These are phyloP conservation scores for Enhydra lutris DNA, from an alignment of 2,113 vertebrate species.

Conservation along the genomic window DNA sequence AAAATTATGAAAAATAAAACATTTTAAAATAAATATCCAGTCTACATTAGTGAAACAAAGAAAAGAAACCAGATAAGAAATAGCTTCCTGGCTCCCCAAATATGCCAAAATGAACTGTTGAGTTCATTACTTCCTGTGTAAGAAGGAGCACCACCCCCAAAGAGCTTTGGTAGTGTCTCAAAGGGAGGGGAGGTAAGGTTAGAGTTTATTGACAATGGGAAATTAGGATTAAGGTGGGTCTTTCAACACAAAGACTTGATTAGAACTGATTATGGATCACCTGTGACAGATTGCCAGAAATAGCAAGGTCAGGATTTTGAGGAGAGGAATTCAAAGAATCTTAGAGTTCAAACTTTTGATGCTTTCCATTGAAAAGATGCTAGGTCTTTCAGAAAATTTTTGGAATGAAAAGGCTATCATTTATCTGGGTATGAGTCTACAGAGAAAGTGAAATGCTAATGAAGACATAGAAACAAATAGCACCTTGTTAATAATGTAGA, in stretches of 20 bases:
- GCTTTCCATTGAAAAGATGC: not conserved
- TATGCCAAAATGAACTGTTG: not conserved
- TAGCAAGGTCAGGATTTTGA: not conserved
- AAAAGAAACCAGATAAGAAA: not conserved
- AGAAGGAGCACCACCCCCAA: not conserved
- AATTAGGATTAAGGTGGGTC: not conserved
- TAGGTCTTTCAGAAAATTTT: not conserved
- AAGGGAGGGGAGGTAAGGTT: not conserved
- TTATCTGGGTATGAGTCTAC: too few relatives aligned
- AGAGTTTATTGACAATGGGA: not conserved
- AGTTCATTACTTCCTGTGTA: not conserved
- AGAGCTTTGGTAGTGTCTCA: not conserved
- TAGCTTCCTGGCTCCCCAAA: not conserved
- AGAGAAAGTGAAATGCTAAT: not conserved
- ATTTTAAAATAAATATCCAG: not conserved
- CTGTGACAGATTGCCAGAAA: not conserved
- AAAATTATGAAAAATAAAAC: not conserved
- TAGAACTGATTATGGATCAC: not conserved
- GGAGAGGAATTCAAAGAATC: not conserved
- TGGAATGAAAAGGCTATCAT: not conserved
- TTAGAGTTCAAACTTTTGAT: not conserved
- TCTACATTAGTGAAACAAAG: not conserved
- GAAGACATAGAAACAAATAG: not conserved
- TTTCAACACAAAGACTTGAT: not conserved
- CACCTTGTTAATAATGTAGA: not conserved